A percentile compares a stretch with the other conserved stretches of the same genome.
Evolutionary conservation across 2,113 vertebrate genomes (phyloP).

Genomic region (Colossoma macropomum): DNA sequence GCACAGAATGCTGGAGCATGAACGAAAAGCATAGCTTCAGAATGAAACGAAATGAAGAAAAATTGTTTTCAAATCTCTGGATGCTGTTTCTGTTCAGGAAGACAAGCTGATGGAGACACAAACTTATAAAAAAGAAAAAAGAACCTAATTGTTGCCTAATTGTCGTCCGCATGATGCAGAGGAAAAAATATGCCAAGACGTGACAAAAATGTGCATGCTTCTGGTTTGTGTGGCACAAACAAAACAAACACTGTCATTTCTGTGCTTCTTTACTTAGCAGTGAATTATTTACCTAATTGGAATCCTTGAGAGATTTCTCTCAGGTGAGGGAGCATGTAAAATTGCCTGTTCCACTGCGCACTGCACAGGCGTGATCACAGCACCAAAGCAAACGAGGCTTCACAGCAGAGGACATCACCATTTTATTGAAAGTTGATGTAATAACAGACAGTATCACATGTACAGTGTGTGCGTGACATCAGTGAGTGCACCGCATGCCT

Average conservation of each 20-base stretch:
- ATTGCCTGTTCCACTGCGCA: no score
- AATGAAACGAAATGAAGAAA: no score
- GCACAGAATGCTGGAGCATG: no score
- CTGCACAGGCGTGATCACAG: neutral
- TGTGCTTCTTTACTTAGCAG: neutral
- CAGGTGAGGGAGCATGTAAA: neutral
- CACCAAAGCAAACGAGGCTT: constrained; percentile 13
- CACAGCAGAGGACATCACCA: neutral
- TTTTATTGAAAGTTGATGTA: constrained; percentile 30
- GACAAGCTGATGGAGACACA: neutral
- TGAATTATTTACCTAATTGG: neutral
- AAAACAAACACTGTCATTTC: neutral
- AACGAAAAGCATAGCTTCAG: no score
- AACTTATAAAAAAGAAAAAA: neutral
- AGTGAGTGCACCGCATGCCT: neutral
- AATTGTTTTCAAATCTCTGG: no score
- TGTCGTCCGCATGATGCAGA: neutral
- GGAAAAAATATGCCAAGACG: neutral
- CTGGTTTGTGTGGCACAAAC: neutral
- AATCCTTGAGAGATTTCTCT: constrained; percentile 15
- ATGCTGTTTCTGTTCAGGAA: neutral
- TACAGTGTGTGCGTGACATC: neutral
- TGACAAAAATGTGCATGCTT: no score
- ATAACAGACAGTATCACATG: constrained; percentile 33
- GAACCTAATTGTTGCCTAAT: neutral